Base-by-base conservation (phyloP, 1,140 invertebrate genomes). In the Magallana ariakensis region DNA sequence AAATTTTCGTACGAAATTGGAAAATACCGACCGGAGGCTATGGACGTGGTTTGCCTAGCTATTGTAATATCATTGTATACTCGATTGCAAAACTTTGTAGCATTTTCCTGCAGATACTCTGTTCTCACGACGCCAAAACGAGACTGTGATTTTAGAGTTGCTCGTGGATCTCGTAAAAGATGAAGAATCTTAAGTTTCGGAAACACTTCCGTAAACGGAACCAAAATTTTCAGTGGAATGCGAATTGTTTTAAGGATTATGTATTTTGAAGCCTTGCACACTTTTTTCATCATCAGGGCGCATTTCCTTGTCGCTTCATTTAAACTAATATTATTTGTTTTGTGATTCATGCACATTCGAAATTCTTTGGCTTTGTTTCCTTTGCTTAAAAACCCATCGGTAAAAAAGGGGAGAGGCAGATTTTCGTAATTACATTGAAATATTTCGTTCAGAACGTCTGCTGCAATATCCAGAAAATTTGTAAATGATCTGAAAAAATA, bases 1-100 rank as follows among this genome's bases (percentile, higher is more conserved):
- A 90, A 11, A 56, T 85, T 87, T 70, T 90, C 90, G 62, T 90
- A 90, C 3, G 84, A 60, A 57, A 89, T 70, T 13, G 83, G 56
- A 26, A 75, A 86, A 16, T 87, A 80, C 1, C 88, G 56, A 3
- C 56, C 53, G 26, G 87, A 82, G 75, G 75, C 89, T 9, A 22
- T 54, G 0, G 80, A 83, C 15, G 33, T 8, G 19, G 89, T 53
- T 9, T 66, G 46, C 16, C 87, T 84, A n/a, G 82, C 53, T 2
- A 55, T 46, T 15, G 84, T 56, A 16, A 90, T 16, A 66, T 90
- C 90, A 8, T 70, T 82, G 15, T 86, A 88, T n/a, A 90, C 85
- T n/a, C 84, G 83, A 10, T 87, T 80, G 66, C 90, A 90, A 81
- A 85, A 90, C 8, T 82, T 66, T 9, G 82, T 87, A 0, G 85